Percentiles rank a stretch among this genome's conserved stretches.
Conservation (phyloP, 2,797 vertebrate species). For the Microctenopoma stevenorrisi region DNA sequence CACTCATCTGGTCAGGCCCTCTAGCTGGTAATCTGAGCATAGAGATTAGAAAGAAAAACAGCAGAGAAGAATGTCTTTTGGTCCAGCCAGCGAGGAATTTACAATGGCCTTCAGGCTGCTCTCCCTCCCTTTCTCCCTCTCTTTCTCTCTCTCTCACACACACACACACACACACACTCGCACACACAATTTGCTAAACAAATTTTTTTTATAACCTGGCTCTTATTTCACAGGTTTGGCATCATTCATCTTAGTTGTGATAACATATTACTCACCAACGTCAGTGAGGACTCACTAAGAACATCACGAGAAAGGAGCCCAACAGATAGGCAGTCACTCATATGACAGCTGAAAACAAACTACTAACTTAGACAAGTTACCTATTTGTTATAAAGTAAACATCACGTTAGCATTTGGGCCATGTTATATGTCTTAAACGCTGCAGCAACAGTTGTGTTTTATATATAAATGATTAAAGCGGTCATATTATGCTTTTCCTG, state of each 20-base stretch:
- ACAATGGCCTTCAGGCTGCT: slow-evolving; percentile 82
- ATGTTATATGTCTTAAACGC: no score
- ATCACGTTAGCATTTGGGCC: no score
- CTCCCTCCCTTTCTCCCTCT: slow-evolving; percentile 59
- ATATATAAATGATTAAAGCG: no score
- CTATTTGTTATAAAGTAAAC: not conserved
- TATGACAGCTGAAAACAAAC: not conserved
- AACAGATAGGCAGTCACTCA: not conserved
- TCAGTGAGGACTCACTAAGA: not conserved
- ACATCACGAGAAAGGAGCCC: slow-evolving; percentile 3
- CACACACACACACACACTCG: slow-evolving; percentile 11
- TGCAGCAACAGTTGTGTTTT: not conserved
- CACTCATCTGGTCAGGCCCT: slow-evolving; percentile 76
- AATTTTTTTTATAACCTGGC: slow-evolving; percentile 5
- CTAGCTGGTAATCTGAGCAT: slow-evolving; percentile 83
- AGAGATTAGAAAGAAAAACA: slow-evolving; percentile 84
- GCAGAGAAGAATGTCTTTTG: slow-evolving; percentile 81
- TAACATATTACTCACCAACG: slow-evolving; percentile 3
- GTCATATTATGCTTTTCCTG: no score
- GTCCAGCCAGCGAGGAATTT: slow-evolving; percentile 79
- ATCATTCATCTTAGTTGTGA: slow-evolving; percentile 5
- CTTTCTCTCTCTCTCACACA: slow-evolving; percentile 28
- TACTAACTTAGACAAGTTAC: not conserved
- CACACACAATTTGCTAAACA: slow-evolving; percentile 17
- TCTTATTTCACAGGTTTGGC: slow-evolving; percentile 2